A percentile compares a stretch with the other conserved stretches of the same genome.
Conservation (phyloP, 2,797 vertebrate species). For the Lepus townsendii region DNA sequence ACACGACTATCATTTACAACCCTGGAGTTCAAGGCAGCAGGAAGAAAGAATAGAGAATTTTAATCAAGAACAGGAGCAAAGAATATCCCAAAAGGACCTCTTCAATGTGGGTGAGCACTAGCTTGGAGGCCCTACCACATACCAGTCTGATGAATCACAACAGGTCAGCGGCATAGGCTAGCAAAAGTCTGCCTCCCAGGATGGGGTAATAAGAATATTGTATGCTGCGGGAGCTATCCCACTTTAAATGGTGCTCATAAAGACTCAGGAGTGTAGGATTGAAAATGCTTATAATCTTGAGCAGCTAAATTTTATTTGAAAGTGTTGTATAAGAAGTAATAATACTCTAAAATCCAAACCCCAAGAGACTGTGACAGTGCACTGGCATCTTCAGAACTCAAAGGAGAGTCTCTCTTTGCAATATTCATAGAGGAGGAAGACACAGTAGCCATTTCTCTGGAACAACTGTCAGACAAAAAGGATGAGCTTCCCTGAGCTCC, state of each 20-base stretch:
- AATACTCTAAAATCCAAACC: neutral
- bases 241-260: neutral
- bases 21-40: neutral
- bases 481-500: neutral
- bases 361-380: neutral
- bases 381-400: neutral
- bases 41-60: conserved; percentile 4
- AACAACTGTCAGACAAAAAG: neutral
- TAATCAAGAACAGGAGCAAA: neutral
- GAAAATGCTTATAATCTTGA: conserved; percentile 25
- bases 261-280: neutral
- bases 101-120: neutral
- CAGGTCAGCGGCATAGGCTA: neutral
- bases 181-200: neutral
- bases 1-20: conserved; percentile 3
- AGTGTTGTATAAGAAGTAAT: neutral
- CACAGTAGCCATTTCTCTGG: neutral
- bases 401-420: neutral
- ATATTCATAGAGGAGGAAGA: neutral
- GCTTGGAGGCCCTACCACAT: neutral
- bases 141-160: neutral
- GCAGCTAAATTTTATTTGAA: neutral
- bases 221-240: neutral
- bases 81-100: neutral
- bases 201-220: neutral